phyloP scores from a whole-genome alignment of 2,113 vertebrate species.

The Menidia beryllina region DNA sequence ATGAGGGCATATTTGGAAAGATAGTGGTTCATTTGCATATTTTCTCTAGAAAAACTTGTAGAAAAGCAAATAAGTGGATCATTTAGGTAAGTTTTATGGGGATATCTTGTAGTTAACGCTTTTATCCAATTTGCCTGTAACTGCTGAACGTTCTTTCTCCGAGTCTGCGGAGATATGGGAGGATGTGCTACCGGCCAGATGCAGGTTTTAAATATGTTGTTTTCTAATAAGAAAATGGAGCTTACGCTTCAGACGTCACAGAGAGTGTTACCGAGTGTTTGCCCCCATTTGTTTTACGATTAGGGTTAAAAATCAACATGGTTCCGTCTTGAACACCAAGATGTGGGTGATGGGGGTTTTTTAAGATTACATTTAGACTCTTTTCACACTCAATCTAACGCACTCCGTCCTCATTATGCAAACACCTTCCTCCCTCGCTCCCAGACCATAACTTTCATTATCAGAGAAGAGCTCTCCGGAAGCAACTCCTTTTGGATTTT shows the following conservation, averaged over 20 bases:
- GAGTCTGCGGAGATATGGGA: too few relatives aligned
- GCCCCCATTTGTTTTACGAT: too few relatives aligned
- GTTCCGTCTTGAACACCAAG: too few relatives aligned
- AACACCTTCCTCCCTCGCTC: slow-evolving; percentile 46
- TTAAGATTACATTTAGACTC: too few relatives aligned
- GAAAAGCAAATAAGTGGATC: background rate
- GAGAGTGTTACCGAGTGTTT: too few relatives aligned
- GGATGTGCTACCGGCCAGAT: too few relatives aligned
- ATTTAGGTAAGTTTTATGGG: background rate
- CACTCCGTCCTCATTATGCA: slow-evolving; percentile 41
- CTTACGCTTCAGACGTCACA: too few relatives aligned
- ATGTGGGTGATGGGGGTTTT: too few relatives aligned
- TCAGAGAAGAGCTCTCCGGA: slow-evolving; percentile 52
- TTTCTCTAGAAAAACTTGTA: background rate
- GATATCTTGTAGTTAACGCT: background rate
- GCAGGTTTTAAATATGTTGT: too few relatives aligned
- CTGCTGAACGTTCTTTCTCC: too few relatives aligned
- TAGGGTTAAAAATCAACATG: too few relatives aligned
- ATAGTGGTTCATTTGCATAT: background rate
- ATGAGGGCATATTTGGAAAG: background rate
- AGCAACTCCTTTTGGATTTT: slow-evolving; percentile 42
- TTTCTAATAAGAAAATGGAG: too few relatives aligned
- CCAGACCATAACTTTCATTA: slow-evolving; percentile 50
- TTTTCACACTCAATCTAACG: background rate
- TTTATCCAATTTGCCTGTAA: background rate